These are phyloP conservation scores for Vollenhovia emeryi DNA, from an alignment of 1,140 invertebrate genomes.

Conservation along the genomic window DNA sequence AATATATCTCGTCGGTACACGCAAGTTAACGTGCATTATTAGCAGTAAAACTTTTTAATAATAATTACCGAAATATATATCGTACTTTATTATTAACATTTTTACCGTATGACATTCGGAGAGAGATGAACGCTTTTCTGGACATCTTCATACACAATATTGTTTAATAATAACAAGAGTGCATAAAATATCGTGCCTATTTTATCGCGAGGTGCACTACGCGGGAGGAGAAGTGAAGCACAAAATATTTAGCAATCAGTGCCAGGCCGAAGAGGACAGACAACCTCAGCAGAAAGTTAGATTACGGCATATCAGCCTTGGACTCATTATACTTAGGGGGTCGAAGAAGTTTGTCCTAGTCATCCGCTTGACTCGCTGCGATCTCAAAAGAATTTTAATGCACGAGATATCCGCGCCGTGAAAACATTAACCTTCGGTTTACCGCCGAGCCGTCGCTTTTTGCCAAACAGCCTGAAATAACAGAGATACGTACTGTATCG, in stretches of 20 bases:
- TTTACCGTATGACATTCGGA: background rate
- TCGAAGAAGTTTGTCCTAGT: slow-evolving; percentile 52
- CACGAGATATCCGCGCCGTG: background rate
- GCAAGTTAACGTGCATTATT: background rate
- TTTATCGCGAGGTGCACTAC: background rate
- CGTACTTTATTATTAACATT: slow-evolving; percentile 6
- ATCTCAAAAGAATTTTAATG: slow-evolving; percentile 35
- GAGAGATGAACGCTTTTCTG: background rate
- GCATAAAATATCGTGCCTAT: background rate
- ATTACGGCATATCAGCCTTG: slow-evolving; percentile 75
- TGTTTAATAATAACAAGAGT: background rate
- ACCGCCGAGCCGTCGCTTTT: background rate
- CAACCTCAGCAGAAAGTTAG: slow-evolving; percentile 72
- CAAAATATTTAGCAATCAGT: slow-evolving; percentile 76
- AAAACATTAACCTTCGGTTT: slow-evolving; percentile 53
- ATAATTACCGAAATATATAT: background rate
- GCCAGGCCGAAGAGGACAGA: slow-evolving; percentile 49
- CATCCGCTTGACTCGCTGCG: background rate
- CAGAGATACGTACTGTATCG: background rate
- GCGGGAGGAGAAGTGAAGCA: slow-evolving; percentile 53
- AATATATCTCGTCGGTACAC: background rate
- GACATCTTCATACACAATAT: background rate
- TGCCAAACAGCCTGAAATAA: background rate
- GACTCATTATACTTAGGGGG: slow-evolving; percentile 77
- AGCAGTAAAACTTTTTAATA: background rate